These are phyloP conservation scores for Solea senegalensis DNA, from an alignment of 2,113 vertebrate genomes.

Conservation along the genomic window DNA sequence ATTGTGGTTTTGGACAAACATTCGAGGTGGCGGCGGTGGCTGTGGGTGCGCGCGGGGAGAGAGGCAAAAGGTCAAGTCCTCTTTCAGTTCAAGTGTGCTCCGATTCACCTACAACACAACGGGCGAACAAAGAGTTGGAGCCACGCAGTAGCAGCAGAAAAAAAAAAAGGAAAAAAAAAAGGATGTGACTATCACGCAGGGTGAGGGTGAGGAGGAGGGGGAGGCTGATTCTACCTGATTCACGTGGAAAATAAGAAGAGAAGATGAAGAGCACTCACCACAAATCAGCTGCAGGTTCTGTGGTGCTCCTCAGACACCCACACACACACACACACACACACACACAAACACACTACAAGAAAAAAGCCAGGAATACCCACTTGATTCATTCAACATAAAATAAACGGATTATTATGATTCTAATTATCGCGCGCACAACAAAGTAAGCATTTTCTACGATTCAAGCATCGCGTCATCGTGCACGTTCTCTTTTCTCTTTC, in stretches of 20 bases:
- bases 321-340: background rate
- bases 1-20: conserved; percentile 99
- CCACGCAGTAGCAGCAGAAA: conserved; percentile 26
- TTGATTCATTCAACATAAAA: background rate
- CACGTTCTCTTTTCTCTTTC: background rate
- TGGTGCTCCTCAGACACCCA: conserved; percentile 1
- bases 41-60: conserved; percentile 7
- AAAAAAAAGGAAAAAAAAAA: conserved; percentile 6
- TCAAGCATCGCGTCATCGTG: conserved; percentile 10
- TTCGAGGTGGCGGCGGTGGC: conserved; percentile 70
- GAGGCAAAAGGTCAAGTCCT: conserved; percentile 99
- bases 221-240: conserved; percentile 39
- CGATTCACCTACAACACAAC: conserved; percentile 96
- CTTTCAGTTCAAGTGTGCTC: conserved; percentile 94
- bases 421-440: conserved; percentile 1
- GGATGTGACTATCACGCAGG: conserved; percentile 38
- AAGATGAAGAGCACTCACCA: conserved; percentile 42
- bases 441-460: conserved; percentile 27
- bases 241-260: conserved; percentile 25
- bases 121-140: conserved; percentile 85
- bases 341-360: background rate
- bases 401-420: conserved; percentile 25
- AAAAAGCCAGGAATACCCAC: background rate
- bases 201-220: background rate
- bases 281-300: conserved; percentile 37